Evolutionary conservation across 2,797 vertebrate species (phyloP).

Genomic region (Bradypus variegatus): DNA sequence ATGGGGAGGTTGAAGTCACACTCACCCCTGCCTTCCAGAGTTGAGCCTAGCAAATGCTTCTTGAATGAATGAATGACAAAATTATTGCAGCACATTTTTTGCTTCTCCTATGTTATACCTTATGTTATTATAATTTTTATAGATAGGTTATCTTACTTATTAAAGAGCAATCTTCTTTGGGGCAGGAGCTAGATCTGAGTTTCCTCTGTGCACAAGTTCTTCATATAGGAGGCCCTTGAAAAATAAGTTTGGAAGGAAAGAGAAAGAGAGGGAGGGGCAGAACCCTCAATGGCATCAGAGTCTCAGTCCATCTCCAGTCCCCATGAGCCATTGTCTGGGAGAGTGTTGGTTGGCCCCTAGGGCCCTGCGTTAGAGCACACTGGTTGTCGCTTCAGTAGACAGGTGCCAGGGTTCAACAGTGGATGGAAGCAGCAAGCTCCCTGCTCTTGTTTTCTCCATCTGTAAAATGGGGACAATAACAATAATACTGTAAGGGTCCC

Average conservation of each 20-base stretch:
- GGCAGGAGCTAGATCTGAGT: neutral
- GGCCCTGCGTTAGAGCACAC: neutral
- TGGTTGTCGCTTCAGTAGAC: neutral
- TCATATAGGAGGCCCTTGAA: neutral
- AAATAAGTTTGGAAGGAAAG: neutral
- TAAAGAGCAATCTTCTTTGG: neutral
- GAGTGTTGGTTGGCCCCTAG: neutral
- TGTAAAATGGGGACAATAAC: neutral
- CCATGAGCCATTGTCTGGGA: neutral
- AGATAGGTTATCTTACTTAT: neutral
- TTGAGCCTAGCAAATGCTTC: accelerated
- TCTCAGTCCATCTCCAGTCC: neutral
- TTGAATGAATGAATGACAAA: neutral
- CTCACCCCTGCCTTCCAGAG: neutral
- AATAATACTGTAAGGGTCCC: neutral
- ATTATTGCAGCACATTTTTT: neutral
- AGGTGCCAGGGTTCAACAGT: neutral
- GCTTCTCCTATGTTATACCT: neutral
- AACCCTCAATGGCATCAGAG: neutral
- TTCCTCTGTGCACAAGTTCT: neutral
- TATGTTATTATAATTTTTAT: neutral
- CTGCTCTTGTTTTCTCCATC: neutral
- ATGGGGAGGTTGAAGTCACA: neutral
- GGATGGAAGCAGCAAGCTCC: neutral
- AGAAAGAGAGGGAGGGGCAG: neutral